These are phyloP conservation scores for Eospalax fontanierii DNA, from an alignment of 2,797 vertebrate genomes.

Conservation along the genomic window DNA sequence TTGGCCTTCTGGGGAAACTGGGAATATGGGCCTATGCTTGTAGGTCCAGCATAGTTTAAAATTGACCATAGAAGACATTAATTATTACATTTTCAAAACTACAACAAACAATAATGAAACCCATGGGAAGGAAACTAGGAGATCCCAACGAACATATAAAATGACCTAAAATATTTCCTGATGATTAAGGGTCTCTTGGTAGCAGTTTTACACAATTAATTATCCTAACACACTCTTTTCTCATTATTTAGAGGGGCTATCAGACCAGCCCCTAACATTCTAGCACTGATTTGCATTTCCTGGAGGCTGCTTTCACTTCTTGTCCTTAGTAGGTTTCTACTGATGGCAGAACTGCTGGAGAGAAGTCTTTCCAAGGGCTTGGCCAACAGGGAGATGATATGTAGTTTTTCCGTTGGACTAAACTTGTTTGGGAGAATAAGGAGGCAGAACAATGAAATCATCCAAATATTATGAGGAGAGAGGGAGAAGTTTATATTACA, in stretches of 20 bases:
- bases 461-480: constrained; percentile 84
- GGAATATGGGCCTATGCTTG: background rate
- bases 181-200: constrained; percentile 42
- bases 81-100: constrained; percentile 63
- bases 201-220: constrained; percentile 66
- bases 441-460: constrained; percentile 81
- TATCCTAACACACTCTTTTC: constrained; percentile 40
- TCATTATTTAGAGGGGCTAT: constrained; percentile 56
- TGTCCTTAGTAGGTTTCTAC: constrained; percentile 22
- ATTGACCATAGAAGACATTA: constrained; percentile 47
- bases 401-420: constrained; percentile 73
- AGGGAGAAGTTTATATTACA: constrained; percentile 80
- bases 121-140: constrained; percentile 48
- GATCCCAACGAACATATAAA: constrained; percentile 42
- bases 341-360: background rate
- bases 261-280: background rate
- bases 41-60: constrained; percentile 9
- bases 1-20: background rate
- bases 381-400: constrained; percentile 49
- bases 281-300: constrained; percentile 50
- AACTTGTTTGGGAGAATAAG: constrained; percentile 71
- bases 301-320: constrained; percentile 57
- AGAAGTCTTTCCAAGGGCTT: constrained; percentile 15
- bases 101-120: constrained; percentile 17
- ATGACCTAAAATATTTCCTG: constrained; percentile 44